Conservation (phyloP, 2,113 vertebrate species). For the Hyaena hyaena region DNA sequence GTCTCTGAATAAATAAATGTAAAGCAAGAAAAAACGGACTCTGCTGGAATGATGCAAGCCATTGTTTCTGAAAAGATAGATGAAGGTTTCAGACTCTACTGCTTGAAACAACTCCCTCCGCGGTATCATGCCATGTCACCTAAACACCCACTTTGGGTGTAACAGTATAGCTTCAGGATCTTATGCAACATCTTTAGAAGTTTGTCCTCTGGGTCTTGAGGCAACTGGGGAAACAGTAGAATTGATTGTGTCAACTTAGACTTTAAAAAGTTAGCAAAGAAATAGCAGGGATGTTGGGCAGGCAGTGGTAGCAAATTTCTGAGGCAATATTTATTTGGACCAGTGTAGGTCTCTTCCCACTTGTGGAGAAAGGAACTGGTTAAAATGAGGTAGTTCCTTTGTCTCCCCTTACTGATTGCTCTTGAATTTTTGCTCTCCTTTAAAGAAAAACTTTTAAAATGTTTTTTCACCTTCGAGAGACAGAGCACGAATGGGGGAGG, state of each 20-base stretch:
- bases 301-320: constrained; percentile 1
- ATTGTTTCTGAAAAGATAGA: constrained; percentile 57
- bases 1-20: constrained; percentile 74
- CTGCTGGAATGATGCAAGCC: constrained; percentile 68
- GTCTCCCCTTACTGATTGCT: not conserved
- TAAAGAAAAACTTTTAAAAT: no score
- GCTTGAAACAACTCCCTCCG: not conserved
- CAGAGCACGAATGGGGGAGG: no score
- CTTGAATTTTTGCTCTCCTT: not conserved
- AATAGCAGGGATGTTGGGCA: not conserved
- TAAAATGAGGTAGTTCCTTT: not conserved
- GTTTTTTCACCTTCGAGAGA: no score
- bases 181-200: not conserved
- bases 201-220: not conserved
- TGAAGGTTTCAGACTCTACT: not conserved
- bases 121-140: not conserved
- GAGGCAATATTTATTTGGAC: constrained; percentile 22
- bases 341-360: not conserved
- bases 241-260: constrained; percentile 9
- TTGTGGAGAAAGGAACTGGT: not conserved
- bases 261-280: constrained; percentile 11
- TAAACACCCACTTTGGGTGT: not conserved
- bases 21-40: constrained; percentile 82
- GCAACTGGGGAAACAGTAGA: not conserved
- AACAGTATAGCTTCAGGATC: not conserved